Evolutionary conservation across 2,113 vertebrate species (phyloP), one percentile per base, ranked within the genome.

Genomic region (Thamnaconus septentrionalis): DNA sequence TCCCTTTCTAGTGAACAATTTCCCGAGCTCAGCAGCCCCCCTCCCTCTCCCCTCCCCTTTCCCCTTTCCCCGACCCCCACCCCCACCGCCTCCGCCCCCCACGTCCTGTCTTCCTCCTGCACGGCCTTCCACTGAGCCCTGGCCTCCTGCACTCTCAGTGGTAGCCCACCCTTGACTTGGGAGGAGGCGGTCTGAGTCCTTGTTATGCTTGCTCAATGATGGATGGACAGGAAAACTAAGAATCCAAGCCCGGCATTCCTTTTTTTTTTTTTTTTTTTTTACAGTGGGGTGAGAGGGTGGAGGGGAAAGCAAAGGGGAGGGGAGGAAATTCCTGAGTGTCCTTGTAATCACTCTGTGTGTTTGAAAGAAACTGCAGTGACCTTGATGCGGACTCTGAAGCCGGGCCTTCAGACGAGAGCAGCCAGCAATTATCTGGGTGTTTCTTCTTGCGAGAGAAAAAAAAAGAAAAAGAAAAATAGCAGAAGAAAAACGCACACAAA

Each of bases 171-270:
- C 84, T 78, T 68, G 69, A 72, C 80, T 81, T 59, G 81, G 81
- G 80, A 80, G 82, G 85, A 79, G 73, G 78, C 61, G 73, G 73
- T 68, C 70, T 78, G 56, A 56, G 63, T 83, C 75, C 67, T 78
- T 81, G 83, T 87, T 89, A 75, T 81, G 80, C 75, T 86, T 82
- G 78, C 71, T 90, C 83, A 82, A 51, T 85, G 86, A 89, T 85
- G 84, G 86, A 87, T 87, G 84, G 82, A 82, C 84, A 81, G 77
- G 73, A 88, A 88, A 83, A 75, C 75, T 76, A 75, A 82, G 75
- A 88, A 87, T 85, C 79, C 69, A 69, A 78, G 51, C 76, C 63
- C 59, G 76, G 87, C 85, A 88, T 89, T 87, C 86, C 75, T 83
- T 74, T 68, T 79, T 31, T 31, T 31, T 31, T 31, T 31, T 31